A percentile compares a stretch with the other conserved stretches of the same genome.
These are phyloP conservation scores for Chloebia gouldiae DNA, from an alignment of 2,113 vertebrate genomes.

Conservation along the genomic window DNA sequence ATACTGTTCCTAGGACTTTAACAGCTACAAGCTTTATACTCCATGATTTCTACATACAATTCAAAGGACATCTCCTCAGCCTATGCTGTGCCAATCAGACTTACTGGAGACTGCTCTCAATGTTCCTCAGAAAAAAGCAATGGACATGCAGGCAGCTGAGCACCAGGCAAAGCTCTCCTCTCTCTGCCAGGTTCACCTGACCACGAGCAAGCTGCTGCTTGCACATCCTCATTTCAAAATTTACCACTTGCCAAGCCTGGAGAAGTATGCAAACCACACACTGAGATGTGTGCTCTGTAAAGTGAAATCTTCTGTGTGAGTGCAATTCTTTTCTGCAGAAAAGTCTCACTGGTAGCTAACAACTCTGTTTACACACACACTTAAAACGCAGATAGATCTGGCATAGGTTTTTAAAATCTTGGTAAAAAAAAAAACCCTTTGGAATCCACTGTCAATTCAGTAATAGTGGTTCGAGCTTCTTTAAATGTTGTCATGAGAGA, in stretches of 20 bases:
- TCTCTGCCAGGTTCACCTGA: neutral
- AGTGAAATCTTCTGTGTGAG: neutral
- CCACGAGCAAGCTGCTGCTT: neutral
- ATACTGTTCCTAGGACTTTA: neutral
- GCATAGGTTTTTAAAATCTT: neutral
- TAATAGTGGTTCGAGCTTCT: neutral
- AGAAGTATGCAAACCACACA: neutral
- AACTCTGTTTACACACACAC: neutral
- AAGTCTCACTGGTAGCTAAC: neutral
- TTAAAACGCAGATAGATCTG: neutral
- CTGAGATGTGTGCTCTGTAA: fast-evolving
- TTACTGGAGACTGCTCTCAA: neutral
- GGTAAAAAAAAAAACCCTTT: neutral
- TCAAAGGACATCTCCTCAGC: neutral
- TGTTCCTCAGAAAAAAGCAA: neutral
- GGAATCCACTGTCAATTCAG: neutral
- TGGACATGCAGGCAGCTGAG: neutral
- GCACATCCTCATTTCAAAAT: neutral
- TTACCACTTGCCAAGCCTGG: neutral
- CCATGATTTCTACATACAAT: neutral
- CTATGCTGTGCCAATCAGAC: neutral
- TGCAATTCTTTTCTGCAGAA: fast-evolving
- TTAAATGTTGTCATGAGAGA: neutral
- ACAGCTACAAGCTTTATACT: neutral
- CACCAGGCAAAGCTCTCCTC: neutral